Base-by-base conservation (phyloP, 1,140 invertebrate genomes). In the Lasioglossum baleicum region DNA sequence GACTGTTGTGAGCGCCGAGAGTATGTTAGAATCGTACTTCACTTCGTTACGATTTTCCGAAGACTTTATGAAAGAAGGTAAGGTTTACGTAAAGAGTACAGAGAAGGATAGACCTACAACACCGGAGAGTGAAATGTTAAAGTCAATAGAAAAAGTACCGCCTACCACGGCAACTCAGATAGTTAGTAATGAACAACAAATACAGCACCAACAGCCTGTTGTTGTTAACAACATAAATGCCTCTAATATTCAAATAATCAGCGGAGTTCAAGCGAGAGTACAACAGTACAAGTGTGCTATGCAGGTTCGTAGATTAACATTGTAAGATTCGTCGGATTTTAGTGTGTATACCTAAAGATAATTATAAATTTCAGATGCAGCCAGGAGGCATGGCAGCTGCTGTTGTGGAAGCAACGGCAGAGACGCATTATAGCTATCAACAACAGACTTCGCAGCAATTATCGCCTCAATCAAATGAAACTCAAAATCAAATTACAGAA, bases 11-110 rank as follows among this genome's bases (percentile, higher is more conserved):
- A 95, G 93, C 81, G 95, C 96, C 0, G 95, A 96, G 89, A 93
- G 93, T 35, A 96, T 96, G 95, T 84, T 96, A 5, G 95, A 94
- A 72, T 95, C 94, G 51, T 96, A 95, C 87, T 94, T 96, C 35
- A 94, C 95, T 65, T 94, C 94, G 1, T 88, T 95, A 35, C 90
- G 94, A 75, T 94, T 94, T 81, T 95, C 95, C 4, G 94, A 95
- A 40, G 94, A 96, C 70, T 94, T 95, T 83, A 91, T 94, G 40
- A 94, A 94, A 82, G 95, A 95, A 65, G 95, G 95, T 67, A 95
- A 95, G 88, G 94, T 95, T 69, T 92, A 92, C 78, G 90, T 92
- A 26, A 92, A 93, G 83, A 92, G 83, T 70, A 92, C 85, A 3
- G 92, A 90, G 65, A 92, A 91, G 56, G 90, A 90, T 56, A 88